Conservation (phyloP, 1,140 invertebrate genomes). For the Scaptomyza hsui region DNA sequence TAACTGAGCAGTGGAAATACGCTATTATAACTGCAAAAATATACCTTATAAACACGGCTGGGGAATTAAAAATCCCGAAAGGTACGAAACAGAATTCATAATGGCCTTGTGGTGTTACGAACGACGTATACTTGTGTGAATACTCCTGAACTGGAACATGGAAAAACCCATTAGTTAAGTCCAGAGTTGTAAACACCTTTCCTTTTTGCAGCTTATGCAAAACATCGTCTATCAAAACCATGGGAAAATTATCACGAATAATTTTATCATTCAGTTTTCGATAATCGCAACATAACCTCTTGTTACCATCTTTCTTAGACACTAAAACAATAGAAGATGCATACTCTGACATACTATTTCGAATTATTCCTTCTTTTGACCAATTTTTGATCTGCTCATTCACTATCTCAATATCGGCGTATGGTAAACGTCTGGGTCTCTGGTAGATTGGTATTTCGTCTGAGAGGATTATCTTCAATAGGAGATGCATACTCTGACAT, state of each 20-base stretch:
- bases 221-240: constrained; percentile 1
- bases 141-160: constrained; percentile 2
- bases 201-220: constrained; percentile 12
- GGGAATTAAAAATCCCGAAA: not conserved
- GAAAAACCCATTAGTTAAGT: constrained; percentile 13
- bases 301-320: not conserved
- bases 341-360: constrained; percentile 9
- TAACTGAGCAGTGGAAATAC: too few relatives aligned
- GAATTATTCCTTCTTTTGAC: not conserved
- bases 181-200: constrained; percentile 11
- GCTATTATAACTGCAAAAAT: constrained; percentile 1
- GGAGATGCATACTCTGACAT: constrained; percentile 5
- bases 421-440: constrained; percentile 16
- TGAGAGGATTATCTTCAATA: not conserved
- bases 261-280: constrained; percentile 10
- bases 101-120: not conserved
- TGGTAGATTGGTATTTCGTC: not conserved
- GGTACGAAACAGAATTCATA: not conserved
- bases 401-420: not conserved
- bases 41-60: not conserved
- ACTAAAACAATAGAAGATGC: not conserved
- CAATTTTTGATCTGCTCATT: too few relatives aligned
- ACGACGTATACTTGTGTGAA: constrained; percentile 10
- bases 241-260: constrained; percentile 15
- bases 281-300: too few relatives aligned